These are phyloP conservation scores for Drosophila gunungcola DNA, from an alignment of 1,140 invertebrate genomes.

Conservation along the genomic window DNA sequence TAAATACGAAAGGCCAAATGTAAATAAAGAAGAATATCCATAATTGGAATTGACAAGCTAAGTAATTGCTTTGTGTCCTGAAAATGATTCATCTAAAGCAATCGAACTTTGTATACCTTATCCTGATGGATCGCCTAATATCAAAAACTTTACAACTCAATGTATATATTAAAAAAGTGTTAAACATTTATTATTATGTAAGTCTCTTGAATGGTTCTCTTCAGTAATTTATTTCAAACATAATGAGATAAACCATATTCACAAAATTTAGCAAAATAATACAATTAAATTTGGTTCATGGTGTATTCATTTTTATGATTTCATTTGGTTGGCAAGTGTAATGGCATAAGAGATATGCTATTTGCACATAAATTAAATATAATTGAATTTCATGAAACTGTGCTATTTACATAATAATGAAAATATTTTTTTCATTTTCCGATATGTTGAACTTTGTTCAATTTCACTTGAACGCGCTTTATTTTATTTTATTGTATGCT, in stretches of 20 bases:
- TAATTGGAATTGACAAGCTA: slow-evolving; percentile 20
- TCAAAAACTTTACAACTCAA: background rate
- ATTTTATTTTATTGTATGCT: slow-evolving; percentile 9
- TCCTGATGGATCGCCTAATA: background rate
- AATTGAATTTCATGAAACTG: slow-evolving; percentile 37
- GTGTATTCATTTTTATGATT: no score
- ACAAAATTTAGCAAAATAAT: no score
- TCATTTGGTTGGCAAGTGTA: no score
- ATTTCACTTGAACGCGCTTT: slow-evolving; percentile 12
- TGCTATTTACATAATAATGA: slow-evolving; percentile 43
- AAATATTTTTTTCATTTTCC: slow-evolving; percentile 39
- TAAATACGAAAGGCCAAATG: slow-evolving; percentile 50
- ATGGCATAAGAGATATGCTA: background rate
- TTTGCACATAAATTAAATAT: slow-evolving; percentile 29
- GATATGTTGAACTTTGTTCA: slow-evolving; percentile 29
- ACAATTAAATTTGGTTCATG: no score
- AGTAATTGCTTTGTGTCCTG: slow-evolving; percentile 30
- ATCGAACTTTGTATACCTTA: background rate
- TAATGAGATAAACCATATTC: slow-evolving; percentile 3
- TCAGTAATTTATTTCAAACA: slow-evolving; percentile 27
- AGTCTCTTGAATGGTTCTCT: no score
- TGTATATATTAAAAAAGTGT: background rate
- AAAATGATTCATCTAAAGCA: background rate
- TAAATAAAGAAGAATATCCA: slow-evolving; percentile 14
- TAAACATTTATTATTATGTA: slow-evolving; percentile 21